Percentiles rank a stretch among this genome's conserved stretches.
phyloP scores from a whole-genome alignment of 2,888 invertebrate species.

The Molorchus minor region DNA sequence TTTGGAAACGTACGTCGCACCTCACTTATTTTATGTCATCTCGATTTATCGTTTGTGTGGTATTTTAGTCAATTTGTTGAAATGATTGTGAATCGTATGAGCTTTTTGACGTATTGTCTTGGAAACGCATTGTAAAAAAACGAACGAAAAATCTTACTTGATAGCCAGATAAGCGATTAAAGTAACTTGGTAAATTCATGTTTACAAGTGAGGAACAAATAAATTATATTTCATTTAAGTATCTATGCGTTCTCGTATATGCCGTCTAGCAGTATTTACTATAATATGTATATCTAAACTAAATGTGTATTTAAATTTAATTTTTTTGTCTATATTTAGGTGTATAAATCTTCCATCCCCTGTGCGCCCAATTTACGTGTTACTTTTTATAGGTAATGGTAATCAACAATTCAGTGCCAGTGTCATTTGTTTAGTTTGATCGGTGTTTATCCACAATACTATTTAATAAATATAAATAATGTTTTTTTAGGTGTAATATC shows the following conservation, averaged over 20 bases:
- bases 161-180: too few relatives aligned
- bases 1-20: too few relatives aligned
- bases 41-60: too few relatives aligned
- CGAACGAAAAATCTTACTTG: too few relatives aligned
- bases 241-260: constrained; percentile 44
- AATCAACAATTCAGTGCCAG: constrained; percentile 43
- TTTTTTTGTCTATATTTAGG: constrained; percentile 37
- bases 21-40: too few relatives aligned
- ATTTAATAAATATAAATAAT: not conserved
- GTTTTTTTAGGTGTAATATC: constrained; percentile 10
- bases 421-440: constrained; percentile 21
- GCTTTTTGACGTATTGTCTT: too few relatives aligned
- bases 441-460: constrained; percentile 9
- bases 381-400: constrained; percentile 39
- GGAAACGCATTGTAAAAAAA: too few relatives aligned
- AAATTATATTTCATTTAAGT: constrained; percentile 37
- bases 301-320: constrained; percentile 32
- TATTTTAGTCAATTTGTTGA: too few relatives aligned
- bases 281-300: too few relatives aligned
- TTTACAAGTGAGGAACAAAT: constrained; percentile 25
- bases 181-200: too few relatives aligned
- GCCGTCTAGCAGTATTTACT: constrained; percentile 35
- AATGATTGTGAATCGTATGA: too few relatives aligned
- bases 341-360: constrained; percentile 45
- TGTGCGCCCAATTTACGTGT: constrained; percentile 29